Conservation (phyloP, 2,888 invertebrate species). For the Gnatocerus cornutus region DNA sequence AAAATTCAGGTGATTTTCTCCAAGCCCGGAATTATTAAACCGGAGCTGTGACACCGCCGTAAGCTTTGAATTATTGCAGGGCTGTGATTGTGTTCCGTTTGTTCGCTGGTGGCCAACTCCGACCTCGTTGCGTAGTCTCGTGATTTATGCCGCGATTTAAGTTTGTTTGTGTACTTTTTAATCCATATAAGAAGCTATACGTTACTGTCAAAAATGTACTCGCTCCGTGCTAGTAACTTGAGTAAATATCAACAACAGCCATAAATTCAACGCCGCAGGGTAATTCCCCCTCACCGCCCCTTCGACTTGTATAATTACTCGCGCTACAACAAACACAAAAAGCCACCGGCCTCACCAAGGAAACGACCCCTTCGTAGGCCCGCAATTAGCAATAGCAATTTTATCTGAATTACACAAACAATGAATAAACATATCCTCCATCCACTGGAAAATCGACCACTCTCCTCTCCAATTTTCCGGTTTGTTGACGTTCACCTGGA, state of each 20-base stretch:
- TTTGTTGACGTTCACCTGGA: constrained; percentile 41
- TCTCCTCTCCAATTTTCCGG: constrained; percentile 32
- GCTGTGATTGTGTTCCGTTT: constrained; percentile 50
- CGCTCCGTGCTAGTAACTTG: constrained; percentile 45
- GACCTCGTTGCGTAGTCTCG: constrained; percentile 49
- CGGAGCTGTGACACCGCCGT: constrained; percentile 39
- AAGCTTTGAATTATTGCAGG: constrained; percentile 49
- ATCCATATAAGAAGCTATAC: constrained; percentile 57
- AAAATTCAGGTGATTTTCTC: constrained; percentile 47
- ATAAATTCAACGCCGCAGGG: constrained; percentile 50
- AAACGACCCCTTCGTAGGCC: constrained; percentile 15
- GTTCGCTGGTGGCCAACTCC: constrained; percentile 45
- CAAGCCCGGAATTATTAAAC: constrained; percentile 46
- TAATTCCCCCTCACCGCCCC: constrained; percentile 25
- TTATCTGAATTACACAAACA: constrained; percentile 34
- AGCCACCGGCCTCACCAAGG: constrained; percentile 29
- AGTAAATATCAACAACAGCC: constrained; percentile 50
- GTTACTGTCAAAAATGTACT: constrained; percentile 56
- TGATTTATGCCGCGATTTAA: constrained; percentile 58
- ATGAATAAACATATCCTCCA: constrained; percentile 33
- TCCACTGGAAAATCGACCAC: constrained; percentile 17
- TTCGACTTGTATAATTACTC: constrained; percentile 39
- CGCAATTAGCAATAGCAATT: constrained; percentile 26
- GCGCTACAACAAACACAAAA: constrained; percentile 38
- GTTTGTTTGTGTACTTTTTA: constrained; percentile 58